These are phyloP conservation scores for Etheostoma cragini DNA, from an alignment of 2,113 vertebrate species.

Conservation along the genomic window DNA sequence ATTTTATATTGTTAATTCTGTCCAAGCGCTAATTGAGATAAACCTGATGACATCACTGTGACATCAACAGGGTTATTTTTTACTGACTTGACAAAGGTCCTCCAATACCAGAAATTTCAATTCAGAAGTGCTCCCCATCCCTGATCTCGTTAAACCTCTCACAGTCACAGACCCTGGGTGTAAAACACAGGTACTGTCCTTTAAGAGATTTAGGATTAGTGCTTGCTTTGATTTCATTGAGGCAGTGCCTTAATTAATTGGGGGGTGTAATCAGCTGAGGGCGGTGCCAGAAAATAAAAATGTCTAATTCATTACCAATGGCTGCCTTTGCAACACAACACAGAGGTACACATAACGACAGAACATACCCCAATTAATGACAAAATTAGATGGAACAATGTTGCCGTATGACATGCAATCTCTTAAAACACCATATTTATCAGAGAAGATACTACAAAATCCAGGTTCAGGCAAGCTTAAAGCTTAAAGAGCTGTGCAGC, in stretches of 20 bases:
- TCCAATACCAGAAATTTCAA: background rate
- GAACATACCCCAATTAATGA: constrained; percentile 23
- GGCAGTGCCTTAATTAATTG: constrained; percentile 40
- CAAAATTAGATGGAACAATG: constrained; percentile 8
- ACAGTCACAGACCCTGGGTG: background rate
- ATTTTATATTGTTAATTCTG: too few species aligned
- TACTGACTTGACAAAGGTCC: background rate
- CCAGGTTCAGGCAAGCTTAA: too few species aligned
- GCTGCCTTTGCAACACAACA: constrained; percentile 7
- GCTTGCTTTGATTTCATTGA: background rate
- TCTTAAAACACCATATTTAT: background rate
- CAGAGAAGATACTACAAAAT: background rate
- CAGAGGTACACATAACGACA: constrained; percentile 29
- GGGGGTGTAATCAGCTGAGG: constrained; percentile 46
- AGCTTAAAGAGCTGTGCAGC: constrained; percentile 1
- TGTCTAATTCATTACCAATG: constrained; percentile 54
- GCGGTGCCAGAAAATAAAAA: constrained; percentile 34
- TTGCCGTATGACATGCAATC: constrained; percentile 5
- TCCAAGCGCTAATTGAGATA: too few species aligned
- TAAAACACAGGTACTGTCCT: background rate
- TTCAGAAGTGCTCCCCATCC: background rate
- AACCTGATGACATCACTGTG: background rate
- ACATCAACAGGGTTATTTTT: background rate
- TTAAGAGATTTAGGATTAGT: background rate
- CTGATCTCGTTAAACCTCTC: background rate